Base-by-base conservation (phyloP, 2,888 invertebrate genomes). In the Eumacrocentrus americanus region DNA sequence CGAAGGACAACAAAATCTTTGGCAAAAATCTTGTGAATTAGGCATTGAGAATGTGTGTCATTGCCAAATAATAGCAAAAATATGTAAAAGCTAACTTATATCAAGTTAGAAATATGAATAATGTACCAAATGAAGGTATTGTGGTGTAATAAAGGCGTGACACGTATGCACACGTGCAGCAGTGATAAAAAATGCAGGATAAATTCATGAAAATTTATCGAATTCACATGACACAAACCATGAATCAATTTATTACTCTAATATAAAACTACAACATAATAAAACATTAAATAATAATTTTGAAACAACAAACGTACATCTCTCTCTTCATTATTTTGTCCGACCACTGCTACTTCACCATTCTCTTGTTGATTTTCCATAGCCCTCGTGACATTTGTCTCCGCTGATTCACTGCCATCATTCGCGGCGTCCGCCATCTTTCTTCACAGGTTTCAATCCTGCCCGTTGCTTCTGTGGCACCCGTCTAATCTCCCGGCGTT, bases 231-330 rank as follows among this genome's bases (percentile, higher is more conserved):
- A n/a, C n/a, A n/a, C n/a, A n/a, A n/a, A n/a, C n/a, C n/a, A n/a
- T n/a, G n/a, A n/a, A n/a, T n/a, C n/a, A n/a, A n/a, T n/a, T n/a
- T n/a, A n/a, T n/a, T n/a, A n/a, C n/a, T n/a, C n/a, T n/a, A n/a
- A n/a, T n/a, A n/a, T n/a, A n/a, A n/a, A n/a, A n/a, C n/a, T n/a
- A n/a, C n/a, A n/a, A n/a, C n/a, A n/a, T n/a, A n/a, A n/a, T n/a
- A n/a, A n/a, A n/a, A n/a, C n/a, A n/a, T n/a, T n/a, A n/a, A n/a
- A n/a, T n/a, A n/a, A n/a, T n/a, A n/a, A n/a, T n/a, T n/a, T n/a
- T n/a, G n/a, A n/a, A n/a, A n/a, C n/a, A n/a, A n/a, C n/a, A n/a
- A 20, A 75, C 75, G 29, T 57, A 76, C 76, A 59, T 75, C 69
- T 69, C 71, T 65, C 20, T 74, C 74, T 35, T 67, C 73, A 47